These are phyloP conservation scores for Apogon hyalosoma DNA, from an alignment of 2,797 vertebrate species.

Conservation along the genomic window DNA sequence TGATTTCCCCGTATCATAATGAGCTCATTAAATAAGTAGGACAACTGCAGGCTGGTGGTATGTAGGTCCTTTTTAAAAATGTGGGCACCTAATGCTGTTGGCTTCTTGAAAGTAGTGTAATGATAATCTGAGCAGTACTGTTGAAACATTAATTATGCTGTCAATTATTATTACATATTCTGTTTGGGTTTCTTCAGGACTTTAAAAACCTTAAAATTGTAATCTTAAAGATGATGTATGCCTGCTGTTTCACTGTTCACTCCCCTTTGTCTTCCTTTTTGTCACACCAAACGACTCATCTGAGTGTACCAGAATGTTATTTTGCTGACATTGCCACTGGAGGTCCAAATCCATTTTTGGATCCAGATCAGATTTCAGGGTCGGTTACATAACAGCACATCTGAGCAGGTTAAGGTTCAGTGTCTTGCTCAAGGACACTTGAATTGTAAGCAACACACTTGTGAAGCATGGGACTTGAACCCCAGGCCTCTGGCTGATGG, in stretches of 20 bases:
- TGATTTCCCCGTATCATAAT: conserved; percentile 33
- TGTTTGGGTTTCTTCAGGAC: too few relatives aligned
- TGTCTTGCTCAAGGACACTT: conserved; percentile 8
- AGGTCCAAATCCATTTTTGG: conserved; percentile 21
- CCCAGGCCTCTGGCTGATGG: not conserved
- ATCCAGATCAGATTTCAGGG: conserved; percentile 13
- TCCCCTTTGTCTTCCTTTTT: not conserved
- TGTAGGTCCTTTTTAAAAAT: not conserved
- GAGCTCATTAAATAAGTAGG: conserved; percentile 52
- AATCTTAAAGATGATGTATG: not conserved
- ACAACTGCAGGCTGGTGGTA: conserved; percentile 20
- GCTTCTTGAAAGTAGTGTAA: not conserved
- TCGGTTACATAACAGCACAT: not conserved
- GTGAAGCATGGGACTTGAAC: not conserved
- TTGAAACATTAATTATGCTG: too few relatives aligned
- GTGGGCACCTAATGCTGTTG: not conserved
- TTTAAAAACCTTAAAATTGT: not conserved
- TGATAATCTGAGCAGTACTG: not conserved
- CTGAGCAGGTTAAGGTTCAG: conserved; percentile 1
- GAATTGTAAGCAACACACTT: not conserved
- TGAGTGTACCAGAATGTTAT: not conserved
- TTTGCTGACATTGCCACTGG: conserved; percentile 7
- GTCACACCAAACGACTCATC: not conserved
- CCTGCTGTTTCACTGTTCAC: not conserved
- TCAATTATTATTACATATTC: too few relatives aligned